Evolutionary conservation across 2,888 invertebrate species (phyloP), one percentile per base, ranked within the genome.

Genomic region (Isotomurus palustris): DNA sequence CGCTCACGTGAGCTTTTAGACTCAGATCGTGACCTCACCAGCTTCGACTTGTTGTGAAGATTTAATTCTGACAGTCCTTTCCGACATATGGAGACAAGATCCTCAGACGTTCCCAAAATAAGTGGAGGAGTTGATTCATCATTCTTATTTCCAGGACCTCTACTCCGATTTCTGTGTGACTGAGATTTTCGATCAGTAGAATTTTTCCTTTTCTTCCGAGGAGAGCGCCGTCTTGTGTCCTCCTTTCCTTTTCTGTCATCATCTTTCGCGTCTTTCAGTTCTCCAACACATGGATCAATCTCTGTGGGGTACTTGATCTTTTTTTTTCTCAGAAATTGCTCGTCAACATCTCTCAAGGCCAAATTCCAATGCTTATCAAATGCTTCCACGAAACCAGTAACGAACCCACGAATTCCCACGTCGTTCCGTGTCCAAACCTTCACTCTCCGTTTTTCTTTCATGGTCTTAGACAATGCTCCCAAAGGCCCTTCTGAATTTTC

Each of bases 301-400:
- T 14, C 25, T 45, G n/a, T n/a, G n/a, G 63, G 60, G 52, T 40
- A 59, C 36, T 64, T 60, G 24, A 52, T 28, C 38, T 43, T 40
- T 43, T 72, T 83, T 82, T 63, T 85, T 79, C 51, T 80, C 83
- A 59, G 64, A 86, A 90, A 93, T 2, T 83, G 78, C 77, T 94
- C 94, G 27, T 84, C 81, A 2, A 91, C 91, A 73, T 93, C 88
- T 56, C 82, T 81, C 52, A 95, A 77, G 4, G 88, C 86, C 70
- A 96, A 75, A 77, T 96, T 96, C 88, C 91, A 93, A 74, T 93
- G 91, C 73, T 89, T 92, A 77, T 96, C 96, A 75, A 91, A 96
- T 2, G 89, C 89, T 19, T 85, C 81, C 25, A 95, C 76, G 68
- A 82, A 86, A 1, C 89, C 96, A 61, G 84, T 82, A 60, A 90